phyloP scores from a whole-genome alignment of 2,888 invertebrate species.

The Lycia hirtaria region DNA sequence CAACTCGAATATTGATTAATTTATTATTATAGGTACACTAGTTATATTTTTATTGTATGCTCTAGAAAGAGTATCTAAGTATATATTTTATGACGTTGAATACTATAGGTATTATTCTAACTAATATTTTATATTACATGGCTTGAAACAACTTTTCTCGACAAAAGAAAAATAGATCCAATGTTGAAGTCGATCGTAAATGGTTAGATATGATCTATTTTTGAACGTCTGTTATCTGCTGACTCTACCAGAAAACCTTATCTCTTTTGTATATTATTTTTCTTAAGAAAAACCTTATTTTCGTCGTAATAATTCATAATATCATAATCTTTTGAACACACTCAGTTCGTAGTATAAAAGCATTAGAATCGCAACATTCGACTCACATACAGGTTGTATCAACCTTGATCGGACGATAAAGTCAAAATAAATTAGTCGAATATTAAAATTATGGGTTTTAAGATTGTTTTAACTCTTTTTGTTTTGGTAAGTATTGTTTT shows the following conservation, averaged over 20 bases:
- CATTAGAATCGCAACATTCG: conserved; percentile 39
- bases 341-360: conserved; percentile 65
- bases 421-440: conserved; percentile 41
- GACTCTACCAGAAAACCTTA: conserved; percentile 58
- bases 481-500: conserved; percentile 64
- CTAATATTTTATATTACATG: too few relatives aligned
- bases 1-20: too few relatives aligned
- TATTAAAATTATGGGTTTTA: conserved; percentile 70
- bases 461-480: conserved; percentile 63
- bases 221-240: too few relatives aligned
- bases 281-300: conserved; percentile 71
- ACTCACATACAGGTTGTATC: conserved; percentile 52
- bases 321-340: conserved; percentile 65
- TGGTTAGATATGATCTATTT: too few relatives aligned
- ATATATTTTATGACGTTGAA: too few relatives aligned
- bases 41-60: too few relatives aligned
- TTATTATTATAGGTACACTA: too few relatives aligned
- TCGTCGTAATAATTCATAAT: conserved; percentile 44
- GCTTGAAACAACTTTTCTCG: too few relatives aligned
- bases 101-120: too few relatives aligned
- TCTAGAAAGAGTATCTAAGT: too few relatives aligned
- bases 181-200: too few relatives aligned
- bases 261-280: conserved; percentile 58
- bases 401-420: conserved; percentile 49
- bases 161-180: too few relatives aligned